Percentiles rank a stretch among this genome's conserved stretches.
phyloP scores from a whole-genome alignment of 2,113 vertebrate species.

The Triplophysa siluroides region DNA sequence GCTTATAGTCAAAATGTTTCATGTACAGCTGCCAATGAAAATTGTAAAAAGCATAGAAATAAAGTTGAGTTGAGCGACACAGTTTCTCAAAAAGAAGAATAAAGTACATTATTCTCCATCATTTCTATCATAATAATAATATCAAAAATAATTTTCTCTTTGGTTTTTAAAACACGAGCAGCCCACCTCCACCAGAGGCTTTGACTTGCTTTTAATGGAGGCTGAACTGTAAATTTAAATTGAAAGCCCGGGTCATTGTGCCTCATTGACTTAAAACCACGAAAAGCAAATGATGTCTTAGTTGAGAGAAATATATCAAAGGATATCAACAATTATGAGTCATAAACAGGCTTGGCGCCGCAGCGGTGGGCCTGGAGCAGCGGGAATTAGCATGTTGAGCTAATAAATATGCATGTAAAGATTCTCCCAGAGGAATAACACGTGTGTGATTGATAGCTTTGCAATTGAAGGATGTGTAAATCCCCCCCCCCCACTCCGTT shows the following conservation, averaged over 20 bases:
- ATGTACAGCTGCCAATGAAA: too few relatives aligned
- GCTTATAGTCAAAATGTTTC: too few relatives aligned
- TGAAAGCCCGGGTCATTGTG: constrained; percentile 91
- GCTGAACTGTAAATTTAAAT: constrained; percentile 90
- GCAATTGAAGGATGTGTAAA: constrained; percentile 99
- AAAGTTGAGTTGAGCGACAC: too few relatives aligned
- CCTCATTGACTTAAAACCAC: constrained; percentile 97
- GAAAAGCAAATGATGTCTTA: constrained; percentile 99
- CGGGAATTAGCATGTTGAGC: constrained; percentile 99
- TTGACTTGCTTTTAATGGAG: constrained; percentile 66
- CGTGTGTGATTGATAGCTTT: constrained; percentile 99
- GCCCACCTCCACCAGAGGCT: constrained; percentile 18
- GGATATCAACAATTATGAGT: constrained; percentile 99
- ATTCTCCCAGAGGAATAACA: constrained; percentile 99
- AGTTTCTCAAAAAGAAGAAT: too few relatives aligned
- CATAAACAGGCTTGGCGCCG: constrained; percentile 99
- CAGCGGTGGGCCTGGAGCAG: constrained; percentile 96
- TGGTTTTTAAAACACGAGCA: neutral
- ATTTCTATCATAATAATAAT: too few relatives aligned
- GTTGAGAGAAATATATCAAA: constrained; percentile 99
- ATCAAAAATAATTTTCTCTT: too few relatives aligned
- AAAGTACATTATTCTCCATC: too few relatives aligned
- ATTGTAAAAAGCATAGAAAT: too few relatives aligned
- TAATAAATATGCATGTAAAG: constrained; percentile 99
- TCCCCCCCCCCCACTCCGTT: constrained; percentile 75